A percentile compares a stretch with the other conserved stretches of the same genome.
Conservation (phyloP, 2,113 vertebrate species). For the Otus sunia region DNA sequence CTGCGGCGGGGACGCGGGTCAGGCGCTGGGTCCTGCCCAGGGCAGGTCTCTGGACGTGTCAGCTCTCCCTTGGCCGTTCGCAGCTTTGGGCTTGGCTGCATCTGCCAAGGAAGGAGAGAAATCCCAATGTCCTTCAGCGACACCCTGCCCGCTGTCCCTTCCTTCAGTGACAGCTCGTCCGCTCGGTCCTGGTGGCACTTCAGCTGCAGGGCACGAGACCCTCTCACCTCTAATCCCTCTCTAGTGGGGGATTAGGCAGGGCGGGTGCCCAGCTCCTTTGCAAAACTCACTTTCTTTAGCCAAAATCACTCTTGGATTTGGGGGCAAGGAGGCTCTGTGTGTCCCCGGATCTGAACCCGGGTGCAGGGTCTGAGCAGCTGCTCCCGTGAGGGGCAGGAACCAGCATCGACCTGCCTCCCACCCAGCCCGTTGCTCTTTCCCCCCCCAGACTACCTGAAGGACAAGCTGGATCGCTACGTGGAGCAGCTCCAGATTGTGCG, state of each 20-base stretch:
- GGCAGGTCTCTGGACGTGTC: fast-evolving
- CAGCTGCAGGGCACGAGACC: fast-evolving
- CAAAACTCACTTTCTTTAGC: neutral
- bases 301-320: neutral
- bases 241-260: fast-evolving
- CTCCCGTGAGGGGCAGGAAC: neutral
- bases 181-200: fast-evolving
- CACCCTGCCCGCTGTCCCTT: neutral
- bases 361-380: neutral
- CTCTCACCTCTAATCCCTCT: neutral
- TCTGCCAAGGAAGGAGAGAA: neutral
- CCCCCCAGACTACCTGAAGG: slow-evolving; percentile 83
- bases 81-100: neutral
- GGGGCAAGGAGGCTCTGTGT: neutral
- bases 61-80: fast-evolving
- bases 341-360: fast-evolving
- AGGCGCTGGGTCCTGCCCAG: neutral
- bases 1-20: fast-evolving
- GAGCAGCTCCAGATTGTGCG: slow-evolving; percentile 84
- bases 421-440: fast-evolving
- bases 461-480: slow-evolving; percentile 81
- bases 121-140: fast-evolving
- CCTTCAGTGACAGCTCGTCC: fast-evolving
- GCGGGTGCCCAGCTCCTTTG: fast-evolving
- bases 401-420: fast-evolving